Evolutionary conservation across 2,797 vertebrate genomes (phyloP).

Genomic region (Enteromius fasciolatus): DNA sequence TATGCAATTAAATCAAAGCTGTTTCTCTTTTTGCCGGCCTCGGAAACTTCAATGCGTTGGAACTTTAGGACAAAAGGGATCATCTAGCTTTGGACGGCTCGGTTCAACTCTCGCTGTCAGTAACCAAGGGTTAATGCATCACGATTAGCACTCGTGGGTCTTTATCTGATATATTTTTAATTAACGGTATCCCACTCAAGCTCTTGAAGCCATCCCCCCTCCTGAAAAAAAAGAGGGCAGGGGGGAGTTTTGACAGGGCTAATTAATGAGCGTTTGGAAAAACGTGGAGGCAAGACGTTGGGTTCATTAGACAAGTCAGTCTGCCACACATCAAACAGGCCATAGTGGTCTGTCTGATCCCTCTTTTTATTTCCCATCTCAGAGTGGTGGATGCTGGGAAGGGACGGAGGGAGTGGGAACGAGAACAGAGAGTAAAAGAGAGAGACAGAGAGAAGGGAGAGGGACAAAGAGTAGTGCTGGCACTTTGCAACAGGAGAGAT

Average conservation of each 20-base stretch:
- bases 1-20: conserved; percentile 78
- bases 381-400: conserved; percentile 59
- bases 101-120: conserved; percentile 61
- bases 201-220: conserved; percentile 73
- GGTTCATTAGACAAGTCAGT: conserved; percentile 78
- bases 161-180: conserved; percentile 86
- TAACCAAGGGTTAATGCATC: conserved; percentile 67
- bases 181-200: conserved; percentile 83
- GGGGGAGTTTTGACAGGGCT: conserved; percentile 82
- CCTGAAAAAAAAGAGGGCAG: conserved; percentile 69
- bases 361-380: conserved; percentile 62
- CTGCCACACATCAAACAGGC: conserved; percentile 78
- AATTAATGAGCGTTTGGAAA: conserved; percentile 78
- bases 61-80: conserved; percentile 78
- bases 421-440: conserved; percentile 42
- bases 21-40: conserved; percentile 67
- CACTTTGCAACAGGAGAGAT: conserved; percentile 81
- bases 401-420: conserved; percentile 43
- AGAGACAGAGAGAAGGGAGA: conserved; percentile 46
- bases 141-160: conserved; percentile 77
- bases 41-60: conserved; percentile 74
- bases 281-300: conserved; percentile 64
- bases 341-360: conserved; percentile 63
- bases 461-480: conserved; percentile 71
- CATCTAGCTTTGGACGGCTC: conserved; percentile 64